Evolutionary conservation across 1,140 invertebrate species (phyloP).

Genomic region (Hirudo medicinalis): DNA sequence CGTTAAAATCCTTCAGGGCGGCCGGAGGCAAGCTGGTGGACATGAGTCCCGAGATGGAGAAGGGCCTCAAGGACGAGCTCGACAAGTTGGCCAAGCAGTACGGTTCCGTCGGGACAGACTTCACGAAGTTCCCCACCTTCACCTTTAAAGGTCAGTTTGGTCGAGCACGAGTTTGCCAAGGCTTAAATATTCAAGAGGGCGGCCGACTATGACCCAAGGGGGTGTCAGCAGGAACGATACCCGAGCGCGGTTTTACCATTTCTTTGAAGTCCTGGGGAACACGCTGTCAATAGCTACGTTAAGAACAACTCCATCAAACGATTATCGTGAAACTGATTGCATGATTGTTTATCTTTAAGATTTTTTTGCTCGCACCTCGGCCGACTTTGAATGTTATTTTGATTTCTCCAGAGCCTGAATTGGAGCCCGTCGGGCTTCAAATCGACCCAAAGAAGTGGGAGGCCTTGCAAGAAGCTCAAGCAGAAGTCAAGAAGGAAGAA

Average conservation of each 20-base stretch:
- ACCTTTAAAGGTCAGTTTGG: conserved; percentile 52
- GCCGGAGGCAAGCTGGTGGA: conserved; percentile 66
- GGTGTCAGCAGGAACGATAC: too few relatives aligned
- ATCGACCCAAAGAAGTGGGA: conserved; percentile 15
- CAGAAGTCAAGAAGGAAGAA: conserved; percentile 20
- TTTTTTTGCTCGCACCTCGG: too few relatives aligned
- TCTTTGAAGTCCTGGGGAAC: too few relatives aligned
- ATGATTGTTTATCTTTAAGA: not conserved
- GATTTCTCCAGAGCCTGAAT: conserved; percentile 21
- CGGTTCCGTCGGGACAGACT: conserved; percentile 62
- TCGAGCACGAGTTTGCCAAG: not conserved
- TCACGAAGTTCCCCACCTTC: conserved; percentile 74
- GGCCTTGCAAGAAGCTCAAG: not conserved
- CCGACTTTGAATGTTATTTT: not conserved
- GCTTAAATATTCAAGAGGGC: not conserved
- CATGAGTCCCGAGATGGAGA: conserved; percentile 58
- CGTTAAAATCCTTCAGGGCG: conserved; percentile 31
- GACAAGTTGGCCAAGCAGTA: conserved; percentile 64
- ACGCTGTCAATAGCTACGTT: too few relatives aligned
- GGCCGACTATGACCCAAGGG: too few relatives aligned
- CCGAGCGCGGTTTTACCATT: too few relatives aligned
- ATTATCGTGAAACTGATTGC: too few relatives aligned
- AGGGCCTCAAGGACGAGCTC: conserved; percentile 59
- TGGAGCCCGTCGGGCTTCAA: conserved; percentile 24
- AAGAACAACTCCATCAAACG: too few relatives aligned